Evolutionary conservation across 2,888 invertebrate species (phyloP).

Genomic region (Epinotia nisella): DNA sequence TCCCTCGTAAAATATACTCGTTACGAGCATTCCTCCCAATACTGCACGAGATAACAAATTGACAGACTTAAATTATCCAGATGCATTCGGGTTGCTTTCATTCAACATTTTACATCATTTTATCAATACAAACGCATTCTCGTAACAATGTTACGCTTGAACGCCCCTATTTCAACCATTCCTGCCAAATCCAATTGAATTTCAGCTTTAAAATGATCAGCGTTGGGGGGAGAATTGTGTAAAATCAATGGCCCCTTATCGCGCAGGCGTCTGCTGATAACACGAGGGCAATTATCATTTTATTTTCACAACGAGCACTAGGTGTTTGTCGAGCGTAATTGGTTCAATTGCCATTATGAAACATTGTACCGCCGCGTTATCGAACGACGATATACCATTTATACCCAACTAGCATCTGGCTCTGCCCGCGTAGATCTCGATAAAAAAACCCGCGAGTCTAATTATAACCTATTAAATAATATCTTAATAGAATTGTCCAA

Average conservation of each 20-base stretch:
- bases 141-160: conserved; percentile 31
- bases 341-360: conserved; percentile 29
- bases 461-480: too few species aligned
- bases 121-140: conserved; percentile 29
- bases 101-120: conserved; percentile 17
- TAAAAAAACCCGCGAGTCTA: too few species aligned
- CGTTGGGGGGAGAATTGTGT: conserved; percentile 34
- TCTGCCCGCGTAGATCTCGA: too few species aligned
- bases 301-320: conserved; percentile 37
- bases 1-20: too few species aligned
- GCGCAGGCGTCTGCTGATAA: conserved; percentile 37
- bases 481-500: too few species aligned
- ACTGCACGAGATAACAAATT: not conserved
- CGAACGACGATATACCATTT: conserved; percentile 3
- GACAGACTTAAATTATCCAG: conserved; percentile 13
- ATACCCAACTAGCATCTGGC: too few species aligned
- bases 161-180: conserved; percentile 23
- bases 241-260: conserved; percentile 43
- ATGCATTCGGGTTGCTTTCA: conserved; percentile 1
- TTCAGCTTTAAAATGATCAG: conserved; percentile 33
- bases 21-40: not conserved
- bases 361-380: conserved; percentile 7
- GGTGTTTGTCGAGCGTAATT: conserved; percentile 40
- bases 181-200: conserved; percentile 1
- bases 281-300: conserved; percentile 40